These are phyloP conservation scores for Ophiothrix spiculata DNA, from an alignment of 35 echinoderm and acorn worm species.

Conservation along the genomic window DNA sequence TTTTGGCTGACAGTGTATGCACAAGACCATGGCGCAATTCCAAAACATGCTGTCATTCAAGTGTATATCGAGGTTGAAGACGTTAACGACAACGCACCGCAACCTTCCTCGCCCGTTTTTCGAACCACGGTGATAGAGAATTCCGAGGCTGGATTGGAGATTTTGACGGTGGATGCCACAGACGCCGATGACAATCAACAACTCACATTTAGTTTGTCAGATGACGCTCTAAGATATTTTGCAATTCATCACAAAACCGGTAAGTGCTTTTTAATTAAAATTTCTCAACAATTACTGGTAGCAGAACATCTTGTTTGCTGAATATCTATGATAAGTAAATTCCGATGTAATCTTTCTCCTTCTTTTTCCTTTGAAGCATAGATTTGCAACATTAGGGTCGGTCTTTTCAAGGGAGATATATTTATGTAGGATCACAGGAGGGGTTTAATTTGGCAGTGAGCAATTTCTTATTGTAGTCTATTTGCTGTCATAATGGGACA, in stretches of 20 bases:
- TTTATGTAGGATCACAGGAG: no score
- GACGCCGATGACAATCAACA: conserved; percentile 49
- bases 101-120: conserved; percentile 67
- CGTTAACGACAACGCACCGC: conserved; percentile 89
- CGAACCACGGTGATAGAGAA: conserved; percentile 56
- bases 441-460: no score
- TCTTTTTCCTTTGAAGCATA: no score
- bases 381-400: no score
- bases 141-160: conserved; percentile 22
- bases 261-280: conserved; percentile 20
- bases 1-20: conserved; percentile 95
- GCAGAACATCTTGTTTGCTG: neutral
- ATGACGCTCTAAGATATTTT: conserved; percentile 55
- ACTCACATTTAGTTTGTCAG: conserved; percentile 35
- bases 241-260: conserved; percentile 70
- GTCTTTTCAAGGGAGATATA: no score
- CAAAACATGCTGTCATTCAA: conserved; percentile 73
- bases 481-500: no score
- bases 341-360: neutral
- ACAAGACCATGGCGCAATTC: conserved; percentile 81
- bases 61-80: conserved; percentile 75
- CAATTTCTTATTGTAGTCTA: no score
- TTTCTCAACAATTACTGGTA: neutral
- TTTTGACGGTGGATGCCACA: conserved; percentile 57
- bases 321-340: neutral